Percentiles rank a stretch among this genome's conserved stretches.
phyloP scores from a whole-genome alignment of 2,797 vertebrate genomes.

The Euphonia xanthogaster region DNA sequence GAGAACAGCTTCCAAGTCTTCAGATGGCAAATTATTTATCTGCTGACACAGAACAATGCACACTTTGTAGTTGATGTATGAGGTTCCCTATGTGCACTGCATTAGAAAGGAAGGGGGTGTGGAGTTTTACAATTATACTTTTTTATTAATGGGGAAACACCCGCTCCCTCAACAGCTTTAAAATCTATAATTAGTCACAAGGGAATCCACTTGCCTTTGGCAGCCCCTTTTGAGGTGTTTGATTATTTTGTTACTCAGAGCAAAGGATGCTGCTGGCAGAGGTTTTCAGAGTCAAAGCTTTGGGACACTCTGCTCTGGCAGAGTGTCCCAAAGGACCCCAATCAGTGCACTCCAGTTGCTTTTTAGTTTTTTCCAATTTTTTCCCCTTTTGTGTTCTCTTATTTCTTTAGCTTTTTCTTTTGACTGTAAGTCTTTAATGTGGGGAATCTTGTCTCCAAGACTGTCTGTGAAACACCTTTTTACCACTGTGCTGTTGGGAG shows the following conservation, averaged over 20 bases:
- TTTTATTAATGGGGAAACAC: neutral
- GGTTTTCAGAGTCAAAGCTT: neutral
- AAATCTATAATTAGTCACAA: constrained; percentile 3
- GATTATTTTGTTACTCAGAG: neutral
- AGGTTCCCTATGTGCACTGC: neutral
- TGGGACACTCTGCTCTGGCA: neutral
- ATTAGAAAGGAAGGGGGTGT: constrained; percentile 27
- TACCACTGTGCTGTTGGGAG: neutral
- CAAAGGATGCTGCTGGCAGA: constrained; percentile 21
- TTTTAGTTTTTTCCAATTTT: neutral
- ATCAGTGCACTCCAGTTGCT: neutral
- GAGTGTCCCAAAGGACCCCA: neutral
- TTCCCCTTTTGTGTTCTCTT: neutral
- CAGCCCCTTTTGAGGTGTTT: constrained; percentile 10
- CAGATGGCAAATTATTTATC: constrained; percentile 69
- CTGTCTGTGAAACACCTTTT: neutral
- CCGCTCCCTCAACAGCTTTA: neutral
- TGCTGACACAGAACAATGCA: constrained; percentile 62
- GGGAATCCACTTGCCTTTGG: neutral
- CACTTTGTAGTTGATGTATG: constrained; percentile 39
- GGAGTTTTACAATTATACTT: neutral
- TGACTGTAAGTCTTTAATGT: neutral
- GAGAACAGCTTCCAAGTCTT: constrained; percentile 52
- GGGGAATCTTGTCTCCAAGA: neutral
- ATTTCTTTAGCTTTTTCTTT: neutral